Evolutionary conservation across 1,140 invertebrate genomes (phyloP), one percentile per base, ranked within the genome.

Genomic region (Drosophila punjabiensis): DNA sequence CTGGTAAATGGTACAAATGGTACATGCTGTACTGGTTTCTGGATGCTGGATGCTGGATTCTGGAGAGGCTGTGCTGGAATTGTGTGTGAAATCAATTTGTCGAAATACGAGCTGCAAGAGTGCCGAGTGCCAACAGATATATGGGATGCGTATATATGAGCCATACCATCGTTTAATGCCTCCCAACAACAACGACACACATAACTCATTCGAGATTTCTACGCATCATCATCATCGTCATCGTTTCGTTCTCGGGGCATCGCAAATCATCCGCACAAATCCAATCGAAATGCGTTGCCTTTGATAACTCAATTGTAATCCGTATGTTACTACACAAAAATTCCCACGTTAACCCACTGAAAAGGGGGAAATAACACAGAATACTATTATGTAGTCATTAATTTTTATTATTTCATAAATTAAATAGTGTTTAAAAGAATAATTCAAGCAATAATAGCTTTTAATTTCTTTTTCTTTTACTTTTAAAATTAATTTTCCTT

Each of bases 21-120:
- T 48, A 48, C 47, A 48, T 3, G 18, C 18, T 47, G 18, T 47
- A 47, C 18, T 43, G 41, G 41, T 18, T 10, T 39, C n/a, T n/a
- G n/a, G n/a, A n/a, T n/a, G n/a, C 37, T 48, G 24, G 13, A 6
- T 1, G 13, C 33, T 56, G 33, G 53, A 24, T 20, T 9, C 53
- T 56, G 50, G 28, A 18, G 52, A 58, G 55, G 9, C 55, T 56
- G 59, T 24, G 71, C 39, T 48, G 69, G 76, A 83, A 80, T 53
- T 81, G 84, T 89, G 84, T 88, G 84, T 88, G 85, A 89, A 88
- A 88, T 88, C 84, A 88, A 88, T 88, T 88, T 88, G 84, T 88
- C 81, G 53, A 81, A 89, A 88, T 89, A 81, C 75, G 69, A 88
- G 84, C 77, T 67, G 81, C 33, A 32, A 53, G 71, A 88, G 64